Percentiles rank a stretch among this genome's conserved stretches.
Evolutionary conservation across 1,140 invertebrate genomes (phyloP).

Genomic region (Nylanderia fulva): DNA sequence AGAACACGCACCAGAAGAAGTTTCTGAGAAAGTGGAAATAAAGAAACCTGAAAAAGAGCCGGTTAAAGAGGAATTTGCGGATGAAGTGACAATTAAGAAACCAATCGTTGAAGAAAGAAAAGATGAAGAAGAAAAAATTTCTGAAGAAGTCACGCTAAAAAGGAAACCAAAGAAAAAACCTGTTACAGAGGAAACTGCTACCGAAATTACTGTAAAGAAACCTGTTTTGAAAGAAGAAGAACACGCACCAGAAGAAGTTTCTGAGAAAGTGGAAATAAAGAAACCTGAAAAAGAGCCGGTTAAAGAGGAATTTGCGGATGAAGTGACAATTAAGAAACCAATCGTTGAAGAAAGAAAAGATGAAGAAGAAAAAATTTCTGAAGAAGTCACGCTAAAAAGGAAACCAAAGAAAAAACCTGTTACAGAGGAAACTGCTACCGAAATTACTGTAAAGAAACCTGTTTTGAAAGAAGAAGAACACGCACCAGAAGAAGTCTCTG

Average conservation of each 20-base stretch:
- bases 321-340: slow-evolving; percentile 73
- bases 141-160: slow-evolving; percentile 70
- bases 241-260: slow-evolving; percentile 72
- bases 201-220: slow-evolving; percentile 62
- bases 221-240: slow-evolving; percentile 68
- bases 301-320: slow-evolving; percentile 68
- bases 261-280: slow-evolving; percentile 68
- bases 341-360: slow-evolving; percentile 57
- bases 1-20: slow-evolving; percentile 59
- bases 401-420: slow-evolving; percentile 84
- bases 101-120: slow-evolving; percentile 68
- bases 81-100: slow-evolving; percentile 78
- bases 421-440: slow-evolving; percentile 76
- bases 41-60: slow-evolving; percentile 76
- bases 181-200: too few relatives aligned
- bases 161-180: too few relatives aligned
- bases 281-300: slow-evolving; percentile 68
- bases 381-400: slow-evolving; percentile 78
- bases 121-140: too few relatives aligned
- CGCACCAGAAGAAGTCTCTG: slow-evolving; percentile 60
- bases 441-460: slow-evolving; percentile 79
- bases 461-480: slow-evolving; percentile 65
- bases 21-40: slow-evolving; percentile 73
- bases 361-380: slow-evolving; percentile 76
- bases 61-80: slow-evolving; percentile 70